A percentile compares a stretch with the other conserved stretches of the same genome.
Evolutionary conservation across 2,888 invertebrate genomes (phyloP).

Genomic region (Spilarctia lutea): DNA sequence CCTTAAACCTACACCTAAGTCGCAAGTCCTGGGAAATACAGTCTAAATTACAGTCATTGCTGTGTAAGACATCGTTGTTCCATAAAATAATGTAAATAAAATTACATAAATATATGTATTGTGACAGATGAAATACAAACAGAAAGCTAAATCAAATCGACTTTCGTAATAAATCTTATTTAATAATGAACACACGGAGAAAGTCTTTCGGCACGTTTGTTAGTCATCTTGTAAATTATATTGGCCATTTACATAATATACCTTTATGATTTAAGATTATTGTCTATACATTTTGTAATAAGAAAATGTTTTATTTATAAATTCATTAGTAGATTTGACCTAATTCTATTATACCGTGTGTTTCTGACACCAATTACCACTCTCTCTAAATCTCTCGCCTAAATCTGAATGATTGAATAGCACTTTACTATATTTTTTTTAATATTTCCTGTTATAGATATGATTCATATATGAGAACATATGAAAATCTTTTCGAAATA

Average conservation of each 20-base stretch:
- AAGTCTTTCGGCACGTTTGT: slow-evolving; percentile 34
- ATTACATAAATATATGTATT: slow-evolving; percentile 2
- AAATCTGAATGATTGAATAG: neutral
- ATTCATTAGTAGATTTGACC: neutral
- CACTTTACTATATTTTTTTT: neutral
- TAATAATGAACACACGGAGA: slow-evolving; percentile 42
- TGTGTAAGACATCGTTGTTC: neutral
- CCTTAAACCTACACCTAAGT: no score
- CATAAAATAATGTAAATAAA: neutral
- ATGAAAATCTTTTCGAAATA: no score
- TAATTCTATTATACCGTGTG: neutral
- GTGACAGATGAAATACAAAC: slow-evolving; percentile 26
- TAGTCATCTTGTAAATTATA: slow-evolving; percentile 45
- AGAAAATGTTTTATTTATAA: slow-evolving; percentile 4
- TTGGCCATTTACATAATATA: slow-evolving; percentile 44
- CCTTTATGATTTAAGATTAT: slow-evolving; percentile 1
- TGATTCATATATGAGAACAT: no score
- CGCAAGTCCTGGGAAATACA: no score
- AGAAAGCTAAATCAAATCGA: slow-evolving; percentile 42
- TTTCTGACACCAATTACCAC: neutral
- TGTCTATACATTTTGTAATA: neutral
- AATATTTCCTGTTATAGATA: no score
- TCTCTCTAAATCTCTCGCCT: neutral
- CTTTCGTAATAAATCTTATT: slow-evolving; percentile 48
- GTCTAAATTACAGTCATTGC: neutral